Conservation (phyloP, 2,113 vertebrate genomes). For the Numenius arquata region DNA sequence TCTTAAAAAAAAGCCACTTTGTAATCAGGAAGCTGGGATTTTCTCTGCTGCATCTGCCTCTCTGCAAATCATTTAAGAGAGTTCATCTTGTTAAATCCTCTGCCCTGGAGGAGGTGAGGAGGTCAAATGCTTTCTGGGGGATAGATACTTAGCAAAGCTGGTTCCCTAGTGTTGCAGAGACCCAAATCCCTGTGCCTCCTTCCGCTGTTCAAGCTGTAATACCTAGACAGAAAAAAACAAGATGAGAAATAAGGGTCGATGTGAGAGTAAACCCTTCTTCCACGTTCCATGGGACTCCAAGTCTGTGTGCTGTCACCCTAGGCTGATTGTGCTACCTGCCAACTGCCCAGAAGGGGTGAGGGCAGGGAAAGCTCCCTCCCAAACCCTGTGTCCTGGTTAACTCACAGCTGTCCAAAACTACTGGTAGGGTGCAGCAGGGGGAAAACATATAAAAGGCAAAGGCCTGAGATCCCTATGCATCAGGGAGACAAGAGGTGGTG, state of each 20-base stretch:
- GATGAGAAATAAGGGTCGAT: neutral
- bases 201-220: neutral
- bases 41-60: neutral
- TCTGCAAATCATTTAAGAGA: neutral
- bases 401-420: neutral
- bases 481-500: neutral
- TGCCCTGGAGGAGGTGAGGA: neutral
- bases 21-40: neutral
- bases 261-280: neutral
- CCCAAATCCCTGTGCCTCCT: neutral
- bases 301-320: neutral
- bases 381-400: neutral
- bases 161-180: neutral
- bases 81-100: neutral
- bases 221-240: neutral
- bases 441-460: neutral
- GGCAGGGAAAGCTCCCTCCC: neutral
- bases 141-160: neutral
- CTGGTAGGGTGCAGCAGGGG: neutral
- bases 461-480: neutral
- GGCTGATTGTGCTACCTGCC: neutral
- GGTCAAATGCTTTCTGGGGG: neutral
- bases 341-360: neutral
- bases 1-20: neutral
- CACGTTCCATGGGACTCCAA: neutral